Conservation (phyloP, 2,888 invertebrate genomes). For the Drosophila birchii region DNA sequence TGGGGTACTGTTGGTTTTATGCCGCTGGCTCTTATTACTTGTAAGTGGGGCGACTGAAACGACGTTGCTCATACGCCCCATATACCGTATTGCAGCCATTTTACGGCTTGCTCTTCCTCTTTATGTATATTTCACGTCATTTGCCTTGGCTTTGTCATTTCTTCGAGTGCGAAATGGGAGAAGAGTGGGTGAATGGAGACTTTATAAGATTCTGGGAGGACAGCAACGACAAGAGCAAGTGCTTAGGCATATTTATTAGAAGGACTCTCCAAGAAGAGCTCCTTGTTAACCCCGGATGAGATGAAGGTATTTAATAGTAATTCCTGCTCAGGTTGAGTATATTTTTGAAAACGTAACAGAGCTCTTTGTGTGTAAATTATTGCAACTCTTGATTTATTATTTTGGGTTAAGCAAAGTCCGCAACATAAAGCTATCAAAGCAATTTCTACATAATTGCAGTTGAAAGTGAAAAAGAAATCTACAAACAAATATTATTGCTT, state of each 20-base stretch:
- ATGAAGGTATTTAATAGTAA: slow-evolving; percentile 49
- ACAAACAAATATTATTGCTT: slow-evolving; percentile 23
- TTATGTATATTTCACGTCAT: slow-evolving; percentile 67
- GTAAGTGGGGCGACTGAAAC: slow-evolving; percentile 63
- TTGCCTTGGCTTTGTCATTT: slow-evolving; percentile 71
- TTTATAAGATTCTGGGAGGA: background rate
- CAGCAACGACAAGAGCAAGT: slow-evolving; percentile 44
- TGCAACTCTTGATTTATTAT: slow-evolving; percentile 7
- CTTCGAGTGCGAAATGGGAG: slow-evolving; percentile 25
- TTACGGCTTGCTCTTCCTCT: slow-evolving; percentile 43
- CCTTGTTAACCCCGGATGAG: slow-evolving; percentile 48
- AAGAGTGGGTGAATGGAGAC: background rate
- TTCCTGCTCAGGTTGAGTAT: slow-evolving; percentile 17
- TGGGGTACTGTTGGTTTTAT: slow-evolving; percentile 63
- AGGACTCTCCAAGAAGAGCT: slow-evolving; percentile 42
- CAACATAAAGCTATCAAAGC: background rate
- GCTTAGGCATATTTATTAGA: slow-evolving; percentile 75
- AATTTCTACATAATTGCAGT: slow-evolving; percentile 17
- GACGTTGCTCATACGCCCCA: slow-evolving; percentile 65
- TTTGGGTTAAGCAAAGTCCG: background rate
- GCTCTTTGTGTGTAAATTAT: slow-evolving; percentile 23
- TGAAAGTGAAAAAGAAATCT: slow-evolving; percentile 3
- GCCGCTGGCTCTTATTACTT: slow-evolving; percentile 67
- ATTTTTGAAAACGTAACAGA: slow-evolving; percentile 1
- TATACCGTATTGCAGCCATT: slow-evolving; percentile 43